phyloP scores from a whole-genome alignment of 2,113 vertebrate species.

The Lampris incognitus region DNA sequence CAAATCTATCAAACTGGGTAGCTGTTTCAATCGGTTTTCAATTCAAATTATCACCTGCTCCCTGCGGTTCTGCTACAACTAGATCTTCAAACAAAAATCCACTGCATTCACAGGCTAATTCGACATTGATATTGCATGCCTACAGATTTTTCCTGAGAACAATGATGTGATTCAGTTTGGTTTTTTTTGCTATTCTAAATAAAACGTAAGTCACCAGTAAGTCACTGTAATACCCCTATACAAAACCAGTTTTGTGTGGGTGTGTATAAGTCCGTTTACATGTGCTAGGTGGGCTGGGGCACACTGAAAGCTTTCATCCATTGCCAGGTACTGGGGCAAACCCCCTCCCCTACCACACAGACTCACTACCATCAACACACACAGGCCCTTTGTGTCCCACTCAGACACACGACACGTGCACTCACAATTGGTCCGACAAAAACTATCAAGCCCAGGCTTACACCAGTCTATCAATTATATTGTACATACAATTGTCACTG shows the following conservation, averaged over 20 bases:
- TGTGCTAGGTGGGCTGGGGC: background rate
- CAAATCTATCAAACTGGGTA: background rate
- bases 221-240: slow-evolving; percentile 1
- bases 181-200: background rate
- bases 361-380: slow-evolving; percentile 43
- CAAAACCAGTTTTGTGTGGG: background rate
- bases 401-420: background rate
- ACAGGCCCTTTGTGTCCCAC: slow-evolving; percentile 58
- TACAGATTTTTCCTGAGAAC: too few species aligned
- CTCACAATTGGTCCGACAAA: background rate
- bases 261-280: slow-evolving; percentile 13
- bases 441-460: slow-evolving; percentile 23
- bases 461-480: slow-evolving; percentile 29
- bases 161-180: too few species aligned
- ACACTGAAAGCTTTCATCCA: slow-evolving; percentile 70
- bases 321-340: slow-evolving; percentile 47
- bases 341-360: slow-evolving; percentile 22
- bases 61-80: too few species aligned
- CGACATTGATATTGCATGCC: too few species aligned
- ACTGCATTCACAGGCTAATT: too few species aligned
- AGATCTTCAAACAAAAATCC: too few species aligned
- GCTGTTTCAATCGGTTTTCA: too few species aligned
- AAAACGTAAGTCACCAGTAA: background rate
- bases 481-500: slow-evolving; percentile 44
- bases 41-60: too few species aligned